Base-by-base conservation (phyloP, 2,888 invertebrate genomes). In the Ophion costatus region DNA sequence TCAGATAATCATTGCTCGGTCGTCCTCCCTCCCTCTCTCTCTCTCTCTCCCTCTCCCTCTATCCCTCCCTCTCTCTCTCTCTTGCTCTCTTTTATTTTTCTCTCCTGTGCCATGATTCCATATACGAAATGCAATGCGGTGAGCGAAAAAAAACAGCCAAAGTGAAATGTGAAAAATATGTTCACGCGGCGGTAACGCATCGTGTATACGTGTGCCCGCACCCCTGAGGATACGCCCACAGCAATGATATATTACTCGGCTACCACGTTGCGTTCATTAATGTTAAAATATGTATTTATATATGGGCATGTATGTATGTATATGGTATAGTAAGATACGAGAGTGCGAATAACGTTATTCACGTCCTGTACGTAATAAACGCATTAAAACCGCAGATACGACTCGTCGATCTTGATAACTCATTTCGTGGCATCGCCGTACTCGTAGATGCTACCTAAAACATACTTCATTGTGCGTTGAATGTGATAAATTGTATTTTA, bases 1-100 rank as follows among this genome's bases (percentile, higher is more conserved):
- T 86, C 85, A 82, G 86, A 88, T 89, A 88, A 88, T 89, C 87
- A 88, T 89, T 87, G 86, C 82, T 57, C 57, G 7, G 20, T 42
- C 57, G 0, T n/a, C 63, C 64, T 14, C 59, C 17, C 64, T 51
- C 61, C 24, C 59, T 17, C 17, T 38, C 78, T 61, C 69, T 61
- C 61, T 14, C 56, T 64, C 22, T 20, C 22, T 66, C 22, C 9
- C 56, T 56, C 51, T 45, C 61, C 11, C n/a, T 42, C 69, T 69
- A 33, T 45, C 61, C 20, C 66, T 64, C 38, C 14, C 22, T 73
- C n/a, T 22, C 56, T 56, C 51, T 45, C 61, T n/a, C n/a, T 42
- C 69, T 69, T 45, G 38, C 61, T 33, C 66, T 64, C 38, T 20
- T 9, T 73, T 33, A 17, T 20, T 24, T 4, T 45, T 20, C 20